Conservation (phyloP, 2,113 vertebrate genomes). For the Mus musculus region DNA sequence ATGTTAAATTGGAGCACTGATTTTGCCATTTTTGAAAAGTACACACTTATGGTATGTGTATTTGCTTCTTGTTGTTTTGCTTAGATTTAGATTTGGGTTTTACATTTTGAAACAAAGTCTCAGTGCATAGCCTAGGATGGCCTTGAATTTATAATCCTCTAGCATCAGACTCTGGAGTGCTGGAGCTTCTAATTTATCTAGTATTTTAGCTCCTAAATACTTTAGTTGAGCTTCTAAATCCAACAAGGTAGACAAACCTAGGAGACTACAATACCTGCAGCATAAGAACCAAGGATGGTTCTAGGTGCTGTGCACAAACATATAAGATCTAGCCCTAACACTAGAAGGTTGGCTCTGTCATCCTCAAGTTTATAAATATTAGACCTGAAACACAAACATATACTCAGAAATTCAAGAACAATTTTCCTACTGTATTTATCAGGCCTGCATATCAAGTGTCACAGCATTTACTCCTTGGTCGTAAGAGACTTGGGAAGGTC, state of each 20-base stretch:
- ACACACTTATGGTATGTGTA: neutral
- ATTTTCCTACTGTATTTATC: slow-evolving; percentile 9
- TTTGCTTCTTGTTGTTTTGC: neutral
- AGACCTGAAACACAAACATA: slow-evolving; percentile 31
- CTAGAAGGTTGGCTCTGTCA: neutral
- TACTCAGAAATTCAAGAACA: slow-evolving; percentile 11
- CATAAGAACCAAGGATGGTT: slow-evolving; percentile 31
- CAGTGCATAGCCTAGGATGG: neutral
- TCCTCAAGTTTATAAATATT: slow-evolving; percentile 21
- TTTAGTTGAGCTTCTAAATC: slow-evolving; percentile 22
- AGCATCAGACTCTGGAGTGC: neutral
- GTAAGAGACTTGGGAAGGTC: neutral
- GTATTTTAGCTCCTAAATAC: slow-evolving; percentile 1
- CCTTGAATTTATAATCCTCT: neutral
- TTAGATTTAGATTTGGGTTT: neutral
- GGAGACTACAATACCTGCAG: neutral
- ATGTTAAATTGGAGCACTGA: neutral
- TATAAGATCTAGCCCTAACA: neutral
- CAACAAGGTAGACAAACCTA: slow-evolving; percentile 34
- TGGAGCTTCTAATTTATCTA: neutral
- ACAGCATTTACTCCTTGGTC: slow-evolving; percentile 10
- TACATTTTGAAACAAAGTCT: neutral
- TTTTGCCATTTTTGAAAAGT: slow-evolving; percentile 44
- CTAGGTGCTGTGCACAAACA: slow-evolving; percentile 7
- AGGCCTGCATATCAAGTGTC: slow-evolving; percentile 1